A percentile compares a stretch with the other conserved stretches of the same genome.
Conservation (phyloP, 1,140 invertebrate genomes). For the Onthophagus taurus region DNA sequence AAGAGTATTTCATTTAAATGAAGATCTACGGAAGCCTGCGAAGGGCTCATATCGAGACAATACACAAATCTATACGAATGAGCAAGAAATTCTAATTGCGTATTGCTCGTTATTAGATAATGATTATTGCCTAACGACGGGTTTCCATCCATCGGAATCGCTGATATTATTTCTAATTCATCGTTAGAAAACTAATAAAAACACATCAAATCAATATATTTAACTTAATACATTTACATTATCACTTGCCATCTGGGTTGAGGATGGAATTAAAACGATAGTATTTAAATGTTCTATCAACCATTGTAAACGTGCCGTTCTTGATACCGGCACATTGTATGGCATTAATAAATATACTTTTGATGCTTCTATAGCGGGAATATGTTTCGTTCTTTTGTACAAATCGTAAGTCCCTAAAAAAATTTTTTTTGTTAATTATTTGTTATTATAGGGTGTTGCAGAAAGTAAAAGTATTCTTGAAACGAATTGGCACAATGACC, state of each 20-base stretch:
- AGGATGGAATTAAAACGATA: slow-evolving; percentile 43
- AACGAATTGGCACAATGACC: no score
- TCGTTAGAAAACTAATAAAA: slow-evolving; percentile 1
- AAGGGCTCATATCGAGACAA: slow-evolving; percentile 74
- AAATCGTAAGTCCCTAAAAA: no score
- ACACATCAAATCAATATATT: not conserved
- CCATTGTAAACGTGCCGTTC: slow-evolving; percentile 68
- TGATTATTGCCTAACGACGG: slow-evolving; percentile 33
- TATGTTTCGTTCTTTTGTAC: slow-evolving; percentile 26
- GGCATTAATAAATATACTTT: slow-evolving; percentile 63
- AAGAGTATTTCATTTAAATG: slow-evolving; percentile 57
- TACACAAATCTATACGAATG: slow-evolving; percentile 62
- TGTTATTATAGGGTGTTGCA: no score
- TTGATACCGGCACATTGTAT: slow-evolving; percentile 63
- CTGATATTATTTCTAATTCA: slow-evolving; percentile 56
- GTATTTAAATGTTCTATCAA: slow-evolving; percentile 60
- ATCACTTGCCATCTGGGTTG: slow-evolving; percentile 29
- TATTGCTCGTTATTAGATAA: slow-evolving; percentile 43
- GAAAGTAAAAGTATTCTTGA: no score
- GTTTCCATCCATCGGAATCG: slow-evolving; percentile 51
- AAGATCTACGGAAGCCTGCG: slow-evolving; percentile 63
- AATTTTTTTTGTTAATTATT: no score
- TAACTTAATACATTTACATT: not conserved
- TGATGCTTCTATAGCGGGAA: slow-evolving; percentile 48
- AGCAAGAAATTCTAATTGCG: slow-evolving; percentile 44